phyloP scores from a whole-genome alignment of 2,888 invertebrate genomes.

The Coleophora deauratella region DNA sequence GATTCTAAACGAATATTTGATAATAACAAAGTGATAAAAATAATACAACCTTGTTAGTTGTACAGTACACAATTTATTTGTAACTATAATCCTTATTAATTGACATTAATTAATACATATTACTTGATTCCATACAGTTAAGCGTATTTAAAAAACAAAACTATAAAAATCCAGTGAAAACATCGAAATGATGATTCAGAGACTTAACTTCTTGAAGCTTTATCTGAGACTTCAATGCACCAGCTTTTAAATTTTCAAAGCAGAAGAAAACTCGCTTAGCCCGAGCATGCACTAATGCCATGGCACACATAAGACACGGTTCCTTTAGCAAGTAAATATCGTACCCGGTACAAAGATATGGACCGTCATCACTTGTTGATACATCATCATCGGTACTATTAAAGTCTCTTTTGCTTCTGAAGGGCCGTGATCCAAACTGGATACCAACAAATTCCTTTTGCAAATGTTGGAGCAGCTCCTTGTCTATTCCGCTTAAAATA shows the following conservation, averaged over 20 bases:
- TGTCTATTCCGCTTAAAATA: slow-evolving; percentile 48
- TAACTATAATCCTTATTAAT: no score
- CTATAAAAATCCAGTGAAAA: slow-evolving; percentile 78
- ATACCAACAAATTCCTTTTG: slow-evolving; percentile 39
- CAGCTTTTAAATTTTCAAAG: slow-evolving; percentile 63
- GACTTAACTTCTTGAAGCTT: slow-evolving; percentile 85
- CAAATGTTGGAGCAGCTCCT: slow-evolving; percentile 42
- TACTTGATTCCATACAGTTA: no score
- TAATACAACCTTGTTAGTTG: no score
- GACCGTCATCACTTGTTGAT: slow-evolving; percentile 43
- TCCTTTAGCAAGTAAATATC: slow-evolving; percentile 88
- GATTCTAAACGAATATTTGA: no score
- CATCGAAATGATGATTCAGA: slow-evolving; percentile 94
- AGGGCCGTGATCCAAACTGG: slow-evolving; percentile 63
- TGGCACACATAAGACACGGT: slow-evolving; percentile 96
- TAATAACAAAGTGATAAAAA: no score
- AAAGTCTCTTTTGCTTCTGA: slow-evolving; percentile 37
- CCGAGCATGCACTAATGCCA: slow-evolving; percentile 95
- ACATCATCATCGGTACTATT: slow-evolving; percentile 17
- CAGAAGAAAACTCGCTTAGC: slow-evolving; percentile 87
- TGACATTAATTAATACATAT: no score
- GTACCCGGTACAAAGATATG: slow-evolving; percentile 92
- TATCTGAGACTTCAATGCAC: slow-evolving; percentile 81
- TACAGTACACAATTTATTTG: no score
- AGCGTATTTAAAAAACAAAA: slow-evolving; percentile 5